Base-by-base conservation (phyloP, 2,113 vertebrate species). In the Guaruba guarouba region DNA sequence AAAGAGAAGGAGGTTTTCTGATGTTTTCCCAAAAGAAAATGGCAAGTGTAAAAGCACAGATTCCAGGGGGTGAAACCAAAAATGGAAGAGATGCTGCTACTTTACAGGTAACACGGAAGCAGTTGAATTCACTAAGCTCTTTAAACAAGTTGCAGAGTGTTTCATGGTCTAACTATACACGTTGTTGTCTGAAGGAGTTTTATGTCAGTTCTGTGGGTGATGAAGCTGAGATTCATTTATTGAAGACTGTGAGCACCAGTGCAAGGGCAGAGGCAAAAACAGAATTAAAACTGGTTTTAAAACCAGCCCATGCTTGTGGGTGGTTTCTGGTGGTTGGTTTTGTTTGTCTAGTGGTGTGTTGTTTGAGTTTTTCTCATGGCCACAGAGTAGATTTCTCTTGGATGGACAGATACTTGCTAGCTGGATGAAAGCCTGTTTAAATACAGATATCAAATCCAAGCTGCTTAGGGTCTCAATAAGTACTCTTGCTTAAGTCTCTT, bases 21-120 rank as follows among this genome's bases (percentile, higher is more conserved):
- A 94, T 98, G 54, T 99, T 98, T 91, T 99, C 98, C 25, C 98
- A 98, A 93, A 99, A 99, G 97, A 98, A 99, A 66, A 55, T 98
- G 95, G 97, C 98, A 8, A 95, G 98, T 44, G 84, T 98, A 37
- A 98, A 97, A 86, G 93, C 96, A 22, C 94, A 97, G 24, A 73
- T 78, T 73, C 78, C 96, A 16, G 76, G 51, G 9, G 90, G 77
- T 17, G 64, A 52, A 3, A 63, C 92, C 4, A 71, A 80, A 46
- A 94, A 97, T 3, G 97, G 98, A 67, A 98, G 99, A 92, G 96
- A 98, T n/a, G 66, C 81, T 4, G 97, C 95, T 29, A 95, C 97
- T 19, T 82, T 97, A 13, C 97, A 99, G 98, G 99, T 99, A 82
- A 97, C 24, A 31, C 13, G 24, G 69, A 67, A 70, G 28, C 55